Base-by-base conservation (phyloP, 2,113 vertebrate genomes). In the Amphiprion ocellaris region DNA sequence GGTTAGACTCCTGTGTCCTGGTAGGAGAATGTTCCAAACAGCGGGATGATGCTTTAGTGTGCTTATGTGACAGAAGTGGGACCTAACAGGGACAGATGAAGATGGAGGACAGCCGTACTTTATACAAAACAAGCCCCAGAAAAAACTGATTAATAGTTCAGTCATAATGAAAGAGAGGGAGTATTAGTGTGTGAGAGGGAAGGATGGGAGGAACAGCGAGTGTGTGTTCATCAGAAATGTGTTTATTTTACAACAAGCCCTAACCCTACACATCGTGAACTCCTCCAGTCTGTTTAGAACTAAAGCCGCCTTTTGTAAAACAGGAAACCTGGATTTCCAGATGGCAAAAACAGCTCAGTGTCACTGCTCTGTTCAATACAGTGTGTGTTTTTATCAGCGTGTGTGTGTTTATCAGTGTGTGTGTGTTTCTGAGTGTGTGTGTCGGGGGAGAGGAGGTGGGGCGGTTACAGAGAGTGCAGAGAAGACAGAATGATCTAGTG, bases 401-500 rank as follows among this genome's bases (percentile, higher is more conserved):
- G 56, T 39, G 46, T 26, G 23, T 30, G 21, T 64, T 41, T 41
- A 16, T 47, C 21, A 41, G 63, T 65, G 41, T 73, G 60, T 74
- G 54, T 69, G n/a, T 21, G 47, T 21, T 21, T 21, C 21, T 21
- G 26, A 2, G 26, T 26, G 56, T 39, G 46, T 26, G 23, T 30
- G 21, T 14, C 8, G 1, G 6, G 28, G n/a, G 10, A 10, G 46
- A 6, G 47, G 62, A 2, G 12, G 30, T 10, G 10, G 17, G 17
- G 56, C 7, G 2, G 61, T 56, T 64, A 52, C 49, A 41, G 24
- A 19, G 58, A 82, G 59, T 33, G 5, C 21, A 60, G 37, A 52
- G 33, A 62, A 67, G 21, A 72, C 63, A 65, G 62, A 76, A 74
- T 74, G 55, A 77, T 80, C 12, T n/a, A 82, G 47, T 30, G 75